A percentile compares a stretch with the other conserved stretches of the same genome.
Evolutionary conservation across 2,113 vertebrate genomes (phyloP).

Genomic region (Scalopus aquaticus): DNA sequence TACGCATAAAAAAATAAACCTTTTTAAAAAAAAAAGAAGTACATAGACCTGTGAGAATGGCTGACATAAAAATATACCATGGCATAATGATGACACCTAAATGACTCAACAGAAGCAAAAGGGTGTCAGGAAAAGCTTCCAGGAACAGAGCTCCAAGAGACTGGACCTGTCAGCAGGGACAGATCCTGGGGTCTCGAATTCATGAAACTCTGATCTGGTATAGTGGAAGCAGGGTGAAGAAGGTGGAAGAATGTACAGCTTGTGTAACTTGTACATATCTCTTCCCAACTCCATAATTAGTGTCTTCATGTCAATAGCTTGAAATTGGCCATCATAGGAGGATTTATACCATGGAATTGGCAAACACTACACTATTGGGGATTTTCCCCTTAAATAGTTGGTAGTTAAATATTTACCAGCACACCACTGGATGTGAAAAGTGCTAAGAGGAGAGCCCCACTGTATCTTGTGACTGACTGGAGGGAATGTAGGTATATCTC

Average conservation of each 20-base stretch:
- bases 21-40: no score
- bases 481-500: neutral
- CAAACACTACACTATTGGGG: neutral
- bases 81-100: neutral
- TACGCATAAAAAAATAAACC: no score
- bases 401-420: constrained; percentile 16
- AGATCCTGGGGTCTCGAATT: neutral
- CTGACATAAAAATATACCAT: neutral
- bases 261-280: neutral
- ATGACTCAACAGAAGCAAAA: neutral
- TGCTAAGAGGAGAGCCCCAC: neutral
- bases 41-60: neutral
- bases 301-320: neutral
- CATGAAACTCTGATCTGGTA: neutral
- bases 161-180: neutral
- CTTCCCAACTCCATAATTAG: neutral
- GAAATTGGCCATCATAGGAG: neutral
- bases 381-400: neutral
- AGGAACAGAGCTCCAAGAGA: neutral
- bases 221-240: neutral
- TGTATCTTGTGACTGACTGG: neutral
- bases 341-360: neutral
- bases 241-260: neutral
- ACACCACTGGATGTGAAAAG: neutral
- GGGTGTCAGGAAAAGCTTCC: neutral